These are phyloP conservation scores for Coreius guichenoti DNA, from an alignment of 2,797 vertebrate genomes.

Conservation along the genomic window DNA sequence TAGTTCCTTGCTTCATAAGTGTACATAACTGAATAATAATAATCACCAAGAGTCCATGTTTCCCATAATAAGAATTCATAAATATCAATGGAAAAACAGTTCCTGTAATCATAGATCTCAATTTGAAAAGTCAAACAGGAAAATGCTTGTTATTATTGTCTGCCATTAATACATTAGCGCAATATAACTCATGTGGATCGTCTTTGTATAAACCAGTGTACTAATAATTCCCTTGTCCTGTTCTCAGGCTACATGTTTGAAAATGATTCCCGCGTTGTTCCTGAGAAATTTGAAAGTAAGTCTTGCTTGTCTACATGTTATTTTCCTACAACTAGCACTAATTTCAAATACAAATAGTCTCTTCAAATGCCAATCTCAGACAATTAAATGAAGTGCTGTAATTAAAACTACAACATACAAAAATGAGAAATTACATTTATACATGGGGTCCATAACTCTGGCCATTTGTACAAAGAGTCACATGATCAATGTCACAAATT, in stretches of 20 bases:
- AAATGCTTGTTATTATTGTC: constrained; percentile 17
- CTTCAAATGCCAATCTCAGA: not conserved
- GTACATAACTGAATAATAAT: constrained; percentile 35
- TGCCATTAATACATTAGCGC: constrained; percentile 43
- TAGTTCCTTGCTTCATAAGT: constrained; percentile 43
- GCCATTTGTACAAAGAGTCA: constrained; percentile 4
- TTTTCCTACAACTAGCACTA: not conserved
- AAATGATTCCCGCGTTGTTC: constrained; percentile 94
- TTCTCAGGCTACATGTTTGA: constrained; percentile 89
- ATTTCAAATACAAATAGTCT: constrained; percentile 27
- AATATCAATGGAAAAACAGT: constrained; percentile 13
- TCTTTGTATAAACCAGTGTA: constrained; percentile 16
- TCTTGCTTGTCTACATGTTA: not conserved
- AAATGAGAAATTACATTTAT: not conserved
- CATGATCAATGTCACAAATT: not conserved
- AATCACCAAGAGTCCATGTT: constrained; percentile 27
- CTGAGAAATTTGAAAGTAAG: constrained; percentile 96
- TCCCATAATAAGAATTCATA: constrained; percentile 11
- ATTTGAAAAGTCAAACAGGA: constrained; percentile 39
- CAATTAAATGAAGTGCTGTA: not conserved
- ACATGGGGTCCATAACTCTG: not conserved
- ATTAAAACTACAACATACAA: not conserved
- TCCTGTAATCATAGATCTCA: constrained; percentile 21
- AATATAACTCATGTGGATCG: not conserved
- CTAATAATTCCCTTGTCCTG: constrained; percentile 55